Evolutionary conservation across 2,888 invertebrate species (phyloP).

Genomic region (Tipula confusa): DNA sequence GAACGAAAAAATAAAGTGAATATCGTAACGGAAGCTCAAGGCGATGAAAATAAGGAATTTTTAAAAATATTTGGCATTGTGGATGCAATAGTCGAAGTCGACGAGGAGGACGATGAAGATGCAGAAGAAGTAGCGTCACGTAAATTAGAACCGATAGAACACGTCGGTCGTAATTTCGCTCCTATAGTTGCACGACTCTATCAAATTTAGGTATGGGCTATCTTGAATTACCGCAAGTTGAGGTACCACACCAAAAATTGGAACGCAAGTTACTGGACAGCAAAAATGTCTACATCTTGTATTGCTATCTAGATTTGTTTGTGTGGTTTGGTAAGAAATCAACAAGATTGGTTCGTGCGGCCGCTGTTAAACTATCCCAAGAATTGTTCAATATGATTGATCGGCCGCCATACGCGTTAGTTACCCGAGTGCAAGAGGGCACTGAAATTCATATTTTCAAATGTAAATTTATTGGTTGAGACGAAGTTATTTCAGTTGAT

Average conservation of each 20-base stretch:
- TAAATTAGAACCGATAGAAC: constrained; percentile 48
- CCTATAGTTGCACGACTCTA: constrained; percentile 68
- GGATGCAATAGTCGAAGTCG: constrained; percentile 40
- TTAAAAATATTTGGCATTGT: constrained; percentile 67
- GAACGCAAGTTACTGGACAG: constrained; percentile 75
- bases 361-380: constrained; percentile 93
- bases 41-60: constrained; percentile 79
- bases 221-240: constrained; percentile 92
- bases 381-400: constrained; percentile 94
- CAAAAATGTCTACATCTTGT: constrained; percentile 92
- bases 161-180: constrained; percentile 42
- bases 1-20: constrained; percentile 95
- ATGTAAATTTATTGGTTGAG: constrained; percentile 96
- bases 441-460: constrained; percentile 93
- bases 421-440: constrained; percentile 87
- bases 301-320: constrained; percentile 89
- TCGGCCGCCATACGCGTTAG: constrained; percentile 79
- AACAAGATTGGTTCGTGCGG: constrained; percentile 87
- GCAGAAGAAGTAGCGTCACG: constrained; percentile 49
- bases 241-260: constrained; percentile 70
- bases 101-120: constrained; percentile 45
- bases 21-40: constrained; percentile 76
- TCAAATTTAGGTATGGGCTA: constrained; percentile 99
- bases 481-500: constrained; percentile 98
- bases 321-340: constrained; percentile 99